Conservation (phyloP, 2,113 vertebrate species). For the Fulmarus glacialis region DNA sequence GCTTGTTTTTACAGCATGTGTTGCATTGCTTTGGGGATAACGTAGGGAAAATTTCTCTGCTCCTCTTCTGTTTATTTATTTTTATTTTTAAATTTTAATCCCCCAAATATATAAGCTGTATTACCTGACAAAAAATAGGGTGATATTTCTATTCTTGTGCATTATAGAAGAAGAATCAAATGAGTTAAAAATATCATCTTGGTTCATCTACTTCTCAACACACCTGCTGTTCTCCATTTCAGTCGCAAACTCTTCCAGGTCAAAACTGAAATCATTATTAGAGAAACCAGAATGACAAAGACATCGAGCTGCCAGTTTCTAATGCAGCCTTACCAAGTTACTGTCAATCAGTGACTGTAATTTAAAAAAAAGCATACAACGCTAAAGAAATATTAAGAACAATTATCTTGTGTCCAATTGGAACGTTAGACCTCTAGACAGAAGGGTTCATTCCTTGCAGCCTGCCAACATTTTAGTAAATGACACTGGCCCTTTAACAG, state of each 20-base stretch:
- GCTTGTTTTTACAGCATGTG: background rate
- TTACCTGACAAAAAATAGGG: background rate
- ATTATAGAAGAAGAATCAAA: constrained; percentile 50
- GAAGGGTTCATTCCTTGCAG: constrained; percentile 59
- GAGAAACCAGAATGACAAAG: constrained; percentile 66
- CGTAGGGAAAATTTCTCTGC: background rate
- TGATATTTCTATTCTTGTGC: background rate
- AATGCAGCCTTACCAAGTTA: constrained; percentile 70
- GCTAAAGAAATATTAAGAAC: constrained; percentile 63
- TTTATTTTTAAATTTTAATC: background rate
- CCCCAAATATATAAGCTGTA: background rate
- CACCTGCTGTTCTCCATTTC: constrained; percentile 71
- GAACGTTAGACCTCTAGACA: constrained; percentile 64
- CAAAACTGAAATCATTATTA: constrained; percentile 67
- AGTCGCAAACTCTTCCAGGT: constrained; percentile 61
- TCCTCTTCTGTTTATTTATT: background rate
- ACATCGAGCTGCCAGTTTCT: constrained; percentile 65
- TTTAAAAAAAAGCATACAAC: constrained; percentile 24
- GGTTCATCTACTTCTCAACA: constrained; percentile 51
- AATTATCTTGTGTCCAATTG: constrained; percentile 71
- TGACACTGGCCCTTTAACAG: constrained; percentile 76
- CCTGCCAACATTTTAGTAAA: constrained; percentile 72
- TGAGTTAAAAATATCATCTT: constrained; percentile 65
- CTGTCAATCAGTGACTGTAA: constrained; percentile 61
- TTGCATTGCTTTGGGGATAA: background rate